Evolutionary conservation across 1,140 invertebrate genomes (phyloP), one percentile per base, ranked within the genome.

Genomic region (Atta cephalotes): DNA sequence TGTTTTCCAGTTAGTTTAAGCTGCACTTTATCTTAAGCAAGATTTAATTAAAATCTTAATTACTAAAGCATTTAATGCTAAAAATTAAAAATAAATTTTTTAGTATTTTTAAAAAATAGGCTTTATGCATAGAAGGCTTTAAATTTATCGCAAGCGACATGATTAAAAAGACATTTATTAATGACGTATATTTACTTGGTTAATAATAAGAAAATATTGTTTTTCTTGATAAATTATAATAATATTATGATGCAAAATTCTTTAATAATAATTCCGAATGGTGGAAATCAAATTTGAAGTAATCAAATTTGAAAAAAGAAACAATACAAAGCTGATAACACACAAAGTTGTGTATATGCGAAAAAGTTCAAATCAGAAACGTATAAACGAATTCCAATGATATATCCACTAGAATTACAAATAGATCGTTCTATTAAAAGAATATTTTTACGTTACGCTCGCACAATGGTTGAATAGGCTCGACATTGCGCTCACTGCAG

Each of bases 1-100:
- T 84, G 80, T 84, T 84, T 84, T 76, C 53, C 70, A 63, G 80
- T 84, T 84, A 84, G 80, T 84, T 84, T 84, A 76, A 84, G 80
- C 80, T 62, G 70, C 70, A 62, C 56, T 84, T 76, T 84, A 76
- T 76, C 80, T 76, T 74, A 74, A 51, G 56, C 70, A 71, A 84
- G 56, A 84, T 84, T 84, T 84, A 84, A 84, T 84, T 84, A 84
- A 84, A 84, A 76, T 84, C 56, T 76, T 84, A 84, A 74, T 84
- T 76, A 63, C 70, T 84, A 60, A 84, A 84, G 58, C 56, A 76
- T 84, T 63, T 84, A 84, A 74, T 84, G 70, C 39, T 76, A 76
- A 62, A 76, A 63, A 84, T 84, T 84, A 76, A 74, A 84, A 62
- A 74, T 31, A 14, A 18, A 51, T 51, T 49, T 81, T 74, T 51